Conservation (phyloP, 2,113 vertebrate species). For the Willisornis vidua region DNA sequence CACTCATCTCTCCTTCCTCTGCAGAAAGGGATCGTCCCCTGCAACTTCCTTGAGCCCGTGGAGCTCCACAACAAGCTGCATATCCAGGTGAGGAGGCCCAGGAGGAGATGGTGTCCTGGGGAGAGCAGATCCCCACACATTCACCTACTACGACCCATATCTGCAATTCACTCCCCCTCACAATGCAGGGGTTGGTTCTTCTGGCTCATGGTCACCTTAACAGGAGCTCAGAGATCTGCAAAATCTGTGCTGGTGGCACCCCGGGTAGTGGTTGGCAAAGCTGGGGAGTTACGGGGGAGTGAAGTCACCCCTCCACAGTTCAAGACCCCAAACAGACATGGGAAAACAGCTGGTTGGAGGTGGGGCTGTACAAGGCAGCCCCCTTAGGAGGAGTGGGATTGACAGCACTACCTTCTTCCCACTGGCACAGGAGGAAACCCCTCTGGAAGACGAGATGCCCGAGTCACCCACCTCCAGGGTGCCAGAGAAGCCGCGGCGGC, state of each 20-base stretch:
- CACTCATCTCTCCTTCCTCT: not conserved
- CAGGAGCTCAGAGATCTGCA: not conserved
- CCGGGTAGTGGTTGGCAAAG: accelerated
- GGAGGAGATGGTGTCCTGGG: not conserved
- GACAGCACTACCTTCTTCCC: not conserved
- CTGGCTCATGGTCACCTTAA: not conserved
- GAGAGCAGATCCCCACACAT: not conserved
- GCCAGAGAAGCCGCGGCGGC: constrained; percentile 71
- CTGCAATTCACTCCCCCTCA: not conserved
- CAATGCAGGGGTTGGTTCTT: not conserved
- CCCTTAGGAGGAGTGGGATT: not conserved
- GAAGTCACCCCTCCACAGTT: not conserved
- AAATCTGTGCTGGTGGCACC: not conserved
- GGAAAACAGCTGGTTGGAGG: not conserved
- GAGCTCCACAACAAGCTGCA: constrained; percentile 81
- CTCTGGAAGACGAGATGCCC: constrained; percentile 39
- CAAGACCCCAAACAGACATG: not conserved
- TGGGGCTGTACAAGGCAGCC: not conserved
- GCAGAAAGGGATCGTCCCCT: constrained; percentile 93
- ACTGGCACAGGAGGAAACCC: constrained; percentile 52
- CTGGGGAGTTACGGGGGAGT: not conserved
- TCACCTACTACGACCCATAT: not conserved
- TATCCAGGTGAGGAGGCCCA: constrained; percentile 71
- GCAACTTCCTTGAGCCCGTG: constrained; percentile 88
- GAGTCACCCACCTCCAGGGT: constrained; percentile 66